These are phyloP conservation scores for Chaetogeoica ovagalla DNA, from an alignment of 2,888 invertebrate species.

Conservation along the genomic window DNA sequence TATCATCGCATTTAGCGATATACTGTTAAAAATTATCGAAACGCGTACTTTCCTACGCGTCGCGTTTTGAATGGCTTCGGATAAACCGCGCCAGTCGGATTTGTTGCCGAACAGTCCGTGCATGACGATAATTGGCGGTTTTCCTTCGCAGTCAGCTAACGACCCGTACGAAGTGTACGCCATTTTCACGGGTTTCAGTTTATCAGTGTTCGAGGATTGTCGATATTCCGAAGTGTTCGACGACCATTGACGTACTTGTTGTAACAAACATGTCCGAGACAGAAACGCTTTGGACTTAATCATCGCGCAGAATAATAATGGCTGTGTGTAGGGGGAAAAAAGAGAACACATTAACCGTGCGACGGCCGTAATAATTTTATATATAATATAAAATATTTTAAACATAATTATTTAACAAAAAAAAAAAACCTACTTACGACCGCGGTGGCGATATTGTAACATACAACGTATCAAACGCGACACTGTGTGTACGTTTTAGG, in stretches of 20 bases:
- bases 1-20: no score
- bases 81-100: constrained; percentile 81
- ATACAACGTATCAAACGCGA: no score
- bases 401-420: no score
- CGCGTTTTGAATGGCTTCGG: constrained; percentile 70
- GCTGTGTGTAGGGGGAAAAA: no score
- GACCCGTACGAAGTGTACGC: constrained; percentile 53
- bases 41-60: constrained; percentile 61
- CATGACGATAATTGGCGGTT: constrained; percentile 56
- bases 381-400: no score
- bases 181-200: constrained; percentile 67
- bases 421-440: no score
- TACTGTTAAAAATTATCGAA: not conserved
- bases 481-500: no score
- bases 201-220: constrained; percentile 57
- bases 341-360: no score
- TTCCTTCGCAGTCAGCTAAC: constrained; percentile 51
- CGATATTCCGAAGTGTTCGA: not conserved
- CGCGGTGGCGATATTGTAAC: no score
- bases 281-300: constrained; percentile 3
- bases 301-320: not conserved
- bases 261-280: not conserved
- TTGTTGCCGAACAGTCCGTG: constrained; percentile 72
- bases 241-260: not conserved
- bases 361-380: no score